These are phyloP conservation scores for Spicauda simplicius DNA, from an alignment of 2,888 invertebrate genomes.

Conservation along the genomic window DNA sequence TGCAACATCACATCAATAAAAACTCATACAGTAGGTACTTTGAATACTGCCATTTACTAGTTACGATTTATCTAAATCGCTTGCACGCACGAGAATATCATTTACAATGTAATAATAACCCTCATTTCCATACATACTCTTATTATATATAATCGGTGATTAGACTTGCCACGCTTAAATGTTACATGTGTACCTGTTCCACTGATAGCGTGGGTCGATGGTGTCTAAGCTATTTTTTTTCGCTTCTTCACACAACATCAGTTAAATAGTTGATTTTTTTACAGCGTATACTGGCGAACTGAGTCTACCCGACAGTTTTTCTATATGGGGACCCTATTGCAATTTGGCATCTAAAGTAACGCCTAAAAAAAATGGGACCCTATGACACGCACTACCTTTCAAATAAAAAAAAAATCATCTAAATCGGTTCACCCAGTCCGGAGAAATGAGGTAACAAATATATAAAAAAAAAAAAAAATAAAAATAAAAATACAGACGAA, in stretches of 20 bases:
- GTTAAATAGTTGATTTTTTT: no score
- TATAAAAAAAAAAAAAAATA: no score
- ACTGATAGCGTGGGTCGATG: not conserved
- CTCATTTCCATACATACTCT: constrained; percentile 9
- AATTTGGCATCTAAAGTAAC: no score
- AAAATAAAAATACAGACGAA: no score
- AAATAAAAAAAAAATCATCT: no score
- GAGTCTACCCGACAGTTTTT: no score
- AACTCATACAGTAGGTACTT: not conserved
- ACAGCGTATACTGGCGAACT: no score
- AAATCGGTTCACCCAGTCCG: no score
- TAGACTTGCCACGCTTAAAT: constrained; percentile 13
- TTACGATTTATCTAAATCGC: not conserved
- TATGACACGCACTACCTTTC: no score
- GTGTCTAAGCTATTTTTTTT: not conserved
- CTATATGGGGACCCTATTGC: no score
- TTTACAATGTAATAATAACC: constrained; percentile 15
- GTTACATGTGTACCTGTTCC: not conserved
- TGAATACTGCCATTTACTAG: not conserved
- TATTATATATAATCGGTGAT: constrained; percentile 20
- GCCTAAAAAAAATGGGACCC: no score
- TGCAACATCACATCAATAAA: not conserved
- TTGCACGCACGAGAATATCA: constrained; percentile 8
- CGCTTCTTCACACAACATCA: not conserved
- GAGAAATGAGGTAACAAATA: no score